These are phyloP conservation scores for Cacoxenus indagator DNA, from an alignment of 2,888 invertebrate genomes.

Conservation along the genomic window DNA sequence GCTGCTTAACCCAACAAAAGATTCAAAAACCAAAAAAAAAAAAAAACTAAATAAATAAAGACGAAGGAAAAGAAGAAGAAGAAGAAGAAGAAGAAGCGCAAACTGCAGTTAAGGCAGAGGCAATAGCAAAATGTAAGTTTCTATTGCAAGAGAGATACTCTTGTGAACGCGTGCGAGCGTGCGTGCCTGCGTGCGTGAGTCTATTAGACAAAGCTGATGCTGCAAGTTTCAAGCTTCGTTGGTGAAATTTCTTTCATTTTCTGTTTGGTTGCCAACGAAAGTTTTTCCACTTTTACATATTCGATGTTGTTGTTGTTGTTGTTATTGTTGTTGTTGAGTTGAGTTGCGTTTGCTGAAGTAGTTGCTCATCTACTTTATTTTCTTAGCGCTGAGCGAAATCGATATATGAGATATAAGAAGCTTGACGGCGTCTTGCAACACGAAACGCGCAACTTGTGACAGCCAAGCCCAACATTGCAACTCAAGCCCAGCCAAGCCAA, in stretches of 20 bases:
- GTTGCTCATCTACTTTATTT: neutral
- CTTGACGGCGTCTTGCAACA: too few species aligned
- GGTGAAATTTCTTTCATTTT: neutral
- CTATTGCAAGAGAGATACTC: neutral
- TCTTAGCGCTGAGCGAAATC: too few species aligned
- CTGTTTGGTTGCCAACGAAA: neutral
- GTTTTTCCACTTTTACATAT: neutral
- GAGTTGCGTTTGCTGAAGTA: neutral
- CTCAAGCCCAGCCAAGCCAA: too few species aligned
- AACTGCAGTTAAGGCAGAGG: neutral
- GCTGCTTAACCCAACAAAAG: neutral
- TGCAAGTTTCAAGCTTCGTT: conserved; percentile 1
- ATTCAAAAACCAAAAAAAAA: too few species aligned
- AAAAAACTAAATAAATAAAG: too few species aligned
- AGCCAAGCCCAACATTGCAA: too few species aligned
- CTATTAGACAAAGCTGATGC: conserved; percentile 4
- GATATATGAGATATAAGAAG: too few species aligned
- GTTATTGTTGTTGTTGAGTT: neutral
- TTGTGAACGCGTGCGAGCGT: neutral
- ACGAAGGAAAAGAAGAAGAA: neutral
- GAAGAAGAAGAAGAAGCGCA: neutral
- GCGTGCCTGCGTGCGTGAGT: neutral
- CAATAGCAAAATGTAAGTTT: neutral
- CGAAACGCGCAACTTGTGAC: too few species aligned
- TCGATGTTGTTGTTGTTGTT: neutral